Conservation (phyloP, 2,888 invertebrate genomes). For the Sicus ferrugineus region DNA sequence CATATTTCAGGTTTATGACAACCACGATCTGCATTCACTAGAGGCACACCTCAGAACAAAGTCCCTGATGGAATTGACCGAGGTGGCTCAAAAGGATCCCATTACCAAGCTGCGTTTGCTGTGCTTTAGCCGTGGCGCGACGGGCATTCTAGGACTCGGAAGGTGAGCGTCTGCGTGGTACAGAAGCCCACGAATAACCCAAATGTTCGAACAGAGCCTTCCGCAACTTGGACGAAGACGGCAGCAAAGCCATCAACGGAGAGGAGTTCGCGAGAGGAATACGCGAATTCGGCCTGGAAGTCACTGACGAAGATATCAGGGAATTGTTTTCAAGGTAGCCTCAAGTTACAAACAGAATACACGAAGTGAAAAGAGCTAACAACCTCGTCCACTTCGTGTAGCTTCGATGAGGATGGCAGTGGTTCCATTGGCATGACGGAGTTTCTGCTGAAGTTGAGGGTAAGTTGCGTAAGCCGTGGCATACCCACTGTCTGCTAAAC, state of each 20-base stretch:
- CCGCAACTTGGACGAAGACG: slow-evolving; percentile 92
- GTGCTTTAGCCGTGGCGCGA: slow-evolving; percentile 86
- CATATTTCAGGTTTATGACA: slow-evolving; percentile 37
- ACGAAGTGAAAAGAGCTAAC: too few species aligned
- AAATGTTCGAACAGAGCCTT: slow-evolving; percentile 72
- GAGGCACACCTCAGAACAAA: slow-evolving; percentile 84
- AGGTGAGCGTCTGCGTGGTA: slow-evolving; percentile 67
- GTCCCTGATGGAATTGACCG: slow-evolving; percentile 73
- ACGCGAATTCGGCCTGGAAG: slow-evolving; percentile 78
- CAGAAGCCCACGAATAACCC: neutral
- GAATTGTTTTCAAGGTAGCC: slow-evolving; percentile 59
- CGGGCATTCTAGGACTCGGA: slow-evolving; percentile 87
- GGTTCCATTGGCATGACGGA: slow-evolving; percentile 89
- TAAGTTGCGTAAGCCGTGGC: too few species aligned
- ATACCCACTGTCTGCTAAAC: too few species aligned
- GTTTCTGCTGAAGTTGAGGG: slow-evolving; percentile 83
- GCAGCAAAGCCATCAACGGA: slow-evolving; percentile 80
- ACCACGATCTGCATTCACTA: slow-evolving; percentile 64
- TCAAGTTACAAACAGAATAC: too few species aligned
- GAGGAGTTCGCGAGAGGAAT: slow-evolving; percentile 87
- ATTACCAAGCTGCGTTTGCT: slow-evolving; percentile 83
- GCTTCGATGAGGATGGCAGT: slow-evolving; percentile 83
- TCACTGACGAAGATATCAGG: slow-evolving; percentile 67
- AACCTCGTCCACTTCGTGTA: neutral
- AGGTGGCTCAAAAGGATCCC: slow-evolving; percentile 73